Evolutionary conservation across 2,113 vertebrate species (phyloP), one percentile per base, ranked within the genome.

Genomic region (Bubo scandiacus): DNA sequence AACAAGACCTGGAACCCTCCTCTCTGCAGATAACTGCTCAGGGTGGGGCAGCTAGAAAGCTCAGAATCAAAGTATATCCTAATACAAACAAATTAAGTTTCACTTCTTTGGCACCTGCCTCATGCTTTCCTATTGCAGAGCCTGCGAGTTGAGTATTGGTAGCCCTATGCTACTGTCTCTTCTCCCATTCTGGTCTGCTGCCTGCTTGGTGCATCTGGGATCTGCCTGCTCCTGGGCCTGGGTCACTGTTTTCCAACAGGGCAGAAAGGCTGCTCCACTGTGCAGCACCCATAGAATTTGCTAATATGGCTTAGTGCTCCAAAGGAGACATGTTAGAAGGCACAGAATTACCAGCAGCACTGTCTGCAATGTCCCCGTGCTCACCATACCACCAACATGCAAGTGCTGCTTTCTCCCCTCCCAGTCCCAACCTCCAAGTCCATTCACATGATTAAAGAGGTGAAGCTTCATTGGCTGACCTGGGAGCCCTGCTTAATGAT

Each of bases 401-500:
- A 81, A 79, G 84, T 13, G 15, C 34, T 66, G 40, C 51, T 81
- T 75, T 68, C 55, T 81, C 40, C 54, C 19, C 10, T 86, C n/a
- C 73, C 7, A 10, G 49, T 54, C 61, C 30, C 38, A 89, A 47
- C 74, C 52, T 90, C 79, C 70, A 66, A 85, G 78, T 79, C 54
- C 66, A 12, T 90, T 77, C 40, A 15, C 32, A n/a, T 75, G 81
- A 82, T 90, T 90, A 90, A 90, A 84, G 81, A 87, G 51, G 40
- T 68, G 92, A 93, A 87, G 89, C 80, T 91, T 91, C 75, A 78
- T 61, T 5, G 12, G 32, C 63, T 78, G 80, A 38, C 71, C 63
- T 49, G 51, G 11, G 54, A 93, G 81, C 66, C 43, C 58, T 92
- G 93, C 92, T 95, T 93, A 96, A 93, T 96, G 96, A 77, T 91